Conservation (phyloP, 2,797 vertebrate genomes). For the Pipistrellus kuhlii region DNA sequence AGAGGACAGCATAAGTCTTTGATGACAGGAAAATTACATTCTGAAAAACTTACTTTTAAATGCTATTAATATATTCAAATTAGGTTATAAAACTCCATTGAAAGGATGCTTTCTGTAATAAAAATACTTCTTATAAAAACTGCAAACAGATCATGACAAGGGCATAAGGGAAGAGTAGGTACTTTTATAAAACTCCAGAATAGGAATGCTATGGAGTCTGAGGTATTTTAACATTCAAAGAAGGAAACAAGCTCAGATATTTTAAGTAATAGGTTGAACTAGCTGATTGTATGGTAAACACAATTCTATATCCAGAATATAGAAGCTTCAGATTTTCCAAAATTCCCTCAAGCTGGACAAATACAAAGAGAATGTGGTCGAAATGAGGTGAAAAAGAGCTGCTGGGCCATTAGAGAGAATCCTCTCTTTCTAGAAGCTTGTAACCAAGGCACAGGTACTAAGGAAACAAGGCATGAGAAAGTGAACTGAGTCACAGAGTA, state of each 20-base stretch:
- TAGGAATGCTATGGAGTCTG: not conserved
- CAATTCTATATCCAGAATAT: not conserved
- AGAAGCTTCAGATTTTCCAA: not conserved
- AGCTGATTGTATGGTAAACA: not conserved
- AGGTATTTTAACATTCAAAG: not conserved
- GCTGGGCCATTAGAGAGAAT: not conserved
- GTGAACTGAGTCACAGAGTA: not conserved
- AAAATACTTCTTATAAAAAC: constrained; percentile 31
- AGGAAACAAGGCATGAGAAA: not conserved
- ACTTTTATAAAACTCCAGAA: not conserved
- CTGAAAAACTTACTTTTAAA: constrained; percentile 56
- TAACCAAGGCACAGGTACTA: not conserved
- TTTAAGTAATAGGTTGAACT: not conserved
- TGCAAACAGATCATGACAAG: not conserved
- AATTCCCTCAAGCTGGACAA: not conserved
- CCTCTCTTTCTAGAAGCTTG: not conserved
- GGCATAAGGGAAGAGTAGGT: not conserved
- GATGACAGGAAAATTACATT: constrained; percentile 71
- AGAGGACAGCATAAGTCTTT: not conserved
- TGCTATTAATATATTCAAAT: constrained; percentile 70
- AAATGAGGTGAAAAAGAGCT: not conserved
- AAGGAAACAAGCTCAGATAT: not conserved
- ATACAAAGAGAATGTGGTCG: too few relatives aligned
- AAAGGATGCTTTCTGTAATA: constrained; percentile 27
- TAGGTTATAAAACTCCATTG: constrained; percentile 40